phyloP scores from a whole-genome alignment of 2,113 vertebrate species.

The Phocoena phocoena region DNA sequence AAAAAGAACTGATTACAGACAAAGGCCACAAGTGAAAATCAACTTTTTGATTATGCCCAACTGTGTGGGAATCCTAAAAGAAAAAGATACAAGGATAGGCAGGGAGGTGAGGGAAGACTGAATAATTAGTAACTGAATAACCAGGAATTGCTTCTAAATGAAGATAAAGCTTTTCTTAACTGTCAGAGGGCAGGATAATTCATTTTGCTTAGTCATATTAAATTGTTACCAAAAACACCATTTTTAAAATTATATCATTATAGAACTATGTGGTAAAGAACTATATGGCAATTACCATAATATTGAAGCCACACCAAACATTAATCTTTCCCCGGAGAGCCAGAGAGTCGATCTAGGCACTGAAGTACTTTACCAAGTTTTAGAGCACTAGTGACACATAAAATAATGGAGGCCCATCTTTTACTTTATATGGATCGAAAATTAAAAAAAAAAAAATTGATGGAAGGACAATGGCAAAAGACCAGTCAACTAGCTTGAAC shows the following conservation, averaged over 20 bases:
- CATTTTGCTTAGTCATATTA: constrained; percentile 10
- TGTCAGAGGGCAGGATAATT: neutral
- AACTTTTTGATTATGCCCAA: neutral
- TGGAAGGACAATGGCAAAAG: constrained; percentile 40
- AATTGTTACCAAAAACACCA: constrained; percentile 18
- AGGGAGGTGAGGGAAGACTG: neutral
- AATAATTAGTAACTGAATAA: neutral
- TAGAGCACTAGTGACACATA: neutral
- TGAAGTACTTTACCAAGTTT: neutral
- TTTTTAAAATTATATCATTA: neutral
- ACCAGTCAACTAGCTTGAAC: neutral
- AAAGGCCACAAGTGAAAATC: neutral
- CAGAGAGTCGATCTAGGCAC: neutral
- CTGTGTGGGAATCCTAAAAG: neutral
- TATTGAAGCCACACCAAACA: neutral
- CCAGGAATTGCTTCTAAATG: constrained; percentile 30
- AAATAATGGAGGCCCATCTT: constrained; percentile 55
- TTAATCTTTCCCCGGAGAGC: neutral
- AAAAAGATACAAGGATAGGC: neutral
- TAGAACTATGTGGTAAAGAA: neutral
- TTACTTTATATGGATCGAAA: constrained; percentile 49
- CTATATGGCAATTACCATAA: neutral
- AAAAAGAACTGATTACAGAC: neutral
- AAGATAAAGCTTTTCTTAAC: constrained; percentile 7
- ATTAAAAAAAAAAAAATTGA: neutral